Conservation (phyloP, 2,888 invertebrate genomes). For the Meiosimyza platycephala region DNA sequence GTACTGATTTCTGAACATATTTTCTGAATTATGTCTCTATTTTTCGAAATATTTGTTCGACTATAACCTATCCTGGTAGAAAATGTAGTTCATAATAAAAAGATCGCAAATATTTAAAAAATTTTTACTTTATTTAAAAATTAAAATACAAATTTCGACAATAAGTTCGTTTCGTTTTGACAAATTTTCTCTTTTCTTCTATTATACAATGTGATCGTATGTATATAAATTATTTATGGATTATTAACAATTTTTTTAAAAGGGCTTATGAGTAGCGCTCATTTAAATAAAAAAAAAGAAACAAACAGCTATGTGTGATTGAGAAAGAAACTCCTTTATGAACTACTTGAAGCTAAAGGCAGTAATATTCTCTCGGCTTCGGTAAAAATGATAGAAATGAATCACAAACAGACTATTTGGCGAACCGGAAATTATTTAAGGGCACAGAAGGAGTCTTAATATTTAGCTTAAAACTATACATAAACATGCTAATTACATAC, state of each 20-base stretch:
- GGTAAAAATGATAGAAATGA: constrained; percentile 1
- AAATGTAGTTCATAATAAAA: too few species aligned
- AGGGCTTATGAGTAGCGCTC: constrained; percentile 28
- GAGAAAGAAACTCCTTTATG: too few species aligned
- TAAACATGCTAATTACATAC: constrained; percentile 34
- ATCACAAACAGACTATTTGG: not conserved
- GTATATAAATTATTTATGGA: constrained; percentile 24
- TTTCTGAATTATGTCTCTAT: too few species aligned
- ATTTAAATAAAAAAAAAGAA: not conserved
- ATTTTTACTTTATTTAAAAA: constrained; percentile 27
- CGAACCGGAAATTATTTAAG: not conserved
- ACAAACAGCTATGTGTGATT: not conserved
- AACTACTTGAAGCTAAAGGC: not conserved
- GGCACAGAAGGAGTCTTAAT: not conserved
- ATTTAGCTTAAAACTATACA: constrained; percentile 32
- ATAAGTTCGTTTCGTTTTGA: constrained; percentile 32
- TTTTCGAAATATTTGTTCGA: too few species aligned
- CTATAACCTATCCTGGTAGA: too few species aligned
- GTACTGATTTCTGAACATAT: too few species aligned
- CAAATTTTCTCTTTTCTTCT: constrained; percentile 12
- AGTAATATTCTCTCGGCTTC: not conserved
- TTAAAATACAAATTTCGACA: constrained; percentile 32
- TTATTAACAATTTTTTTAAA: constrained; percentile 21
- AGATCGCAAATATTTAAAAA: not conserved
- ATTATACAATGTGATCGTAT: constrained; percentile 9